Base-by-base conservation (phyloP, 2,888 invertebrate species). In the Balanococcus diminutus region DNA sequence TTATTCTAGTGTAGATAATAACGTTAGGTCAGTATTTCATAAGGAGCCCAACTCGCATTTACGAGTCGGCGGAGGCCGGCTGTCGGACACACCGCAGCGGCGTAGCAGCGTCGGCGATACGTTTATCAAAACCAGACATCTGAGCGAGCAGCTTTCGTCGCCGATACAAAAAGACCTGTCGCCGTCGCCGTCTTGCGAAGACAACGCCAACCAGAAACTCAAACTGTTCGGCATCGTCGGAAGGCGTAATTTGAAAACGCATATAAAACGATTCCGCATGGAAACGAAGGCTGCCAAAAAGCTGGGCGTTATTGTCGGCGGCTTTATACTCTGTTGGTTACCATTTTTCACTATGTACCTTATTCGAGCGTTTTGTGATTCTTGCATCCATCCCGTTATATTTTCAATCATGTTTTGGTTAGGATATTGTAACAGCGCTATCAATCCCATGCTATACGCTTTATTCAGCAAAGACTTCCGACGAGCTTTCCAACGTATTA, bases 241-340 rank as follows among this genome's bases (percentile, higher is more conserved):
- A 36, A 95, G 95, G 89, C 92, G 96, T 87, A 97, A 97, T 90
- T 96, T 97, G 87, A 97, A 96, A 90, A 95, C 96, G 3, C 94
- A 96, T 92, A 96, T 96, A 87, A 96, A 96, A 90, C 93, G 96
- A 81, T 97, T 97, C 90, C 93, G 96, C 4, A 96, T 97, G 95
- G 98, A 98, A 90, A 98, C 98, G 0, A 98, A 98, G 91, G 98
- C 98, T 0, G 98, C 98, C 1, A 98, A 98, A 90, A 98, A 98
- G 0, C 91, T 98, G 84, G 98, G 97, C 87, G 98, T 99, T 88
- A 98, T 99, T 87, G 98, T 99, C 3, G 98, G 98, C 0, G 96
- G 97, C 79, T 99, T 99, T 91, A 97, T 98, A 86, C 93, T 96
- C 89, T 99, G 98, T 90, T 99, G 98, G 98, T 92, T 97, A 86